Percentiles rank a stretch among this genome's conserved stretches.
These are phyloP conservation scores for Naso thynnoides DNA, from an alignment of 2,797 vertebrate genomes.

Conservation along the genomic window DNA sequence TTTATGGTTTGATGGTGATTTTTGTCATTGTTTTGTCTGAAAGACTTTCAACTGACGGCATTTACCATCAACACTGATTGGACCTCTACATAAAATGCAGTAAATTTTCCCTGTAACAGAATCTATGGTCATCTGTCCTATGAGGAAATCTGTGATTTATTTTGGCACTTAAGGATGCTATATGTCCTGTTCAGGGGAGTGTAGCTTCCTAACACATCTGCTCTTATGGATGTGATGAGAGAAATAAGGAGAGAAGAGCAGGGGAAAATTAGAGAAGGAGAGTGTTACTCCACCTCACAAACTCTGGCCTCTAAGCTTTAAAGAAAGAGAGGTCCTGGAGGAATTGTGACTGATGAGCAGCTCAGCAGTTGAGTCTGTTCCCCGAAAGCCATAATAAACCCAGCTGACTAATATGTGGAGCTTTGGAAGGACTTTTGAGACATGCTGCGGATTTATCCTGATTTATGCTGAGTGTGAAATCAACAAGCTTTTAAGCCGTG, in stretches of 20 bases:
- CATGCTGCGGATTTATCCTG: conserved; percentile 54
- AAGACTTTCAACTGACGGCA: no score
- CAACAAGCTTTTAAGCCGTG: conserved; percentile 64
- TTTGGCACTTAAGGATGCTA: conserved; percentile 19
- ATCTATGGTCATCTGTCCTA: not conserved
- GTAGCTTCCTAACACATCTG: conserved; percentile 26
- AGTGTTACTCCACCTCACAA: conserved; percentile 33
- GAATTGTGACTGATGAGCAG: conserved; percentile 61
- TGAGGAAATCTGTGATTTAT: not conserved
- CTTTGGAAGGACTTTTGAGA: conserved; percentile 55
- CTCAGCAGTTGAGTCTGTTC: conserved; percentile 44
- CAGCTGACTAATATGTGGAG: conserved; percentile 55
- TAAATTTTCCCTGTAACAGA: not conserved
- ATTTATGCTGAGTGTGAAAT: conserved; percentile 68
- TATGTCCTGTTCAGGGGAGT: conserved; percentile 21
- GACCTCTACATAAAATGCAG: no score
- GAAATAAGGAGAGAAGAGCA: conserved; percentile 5
- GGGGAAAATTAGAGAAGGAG: conserved; percentile 26
- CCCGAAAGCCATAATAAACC: conserved; percentile 59
- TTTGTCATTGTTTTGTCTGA: no score
- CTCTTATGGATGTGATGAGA: conserved; percentile 20
- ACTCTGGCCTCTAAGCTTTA: conserved; percentile 52
- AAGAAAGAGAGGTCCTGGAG: conserved; percentile 43
- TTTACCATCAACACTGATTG: no score
- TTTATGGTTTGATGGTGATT: no score